phyloP scores from a whole-genome alignment of 2,113 vertebrate genomes.

The Callipepla squamata region DNA sequence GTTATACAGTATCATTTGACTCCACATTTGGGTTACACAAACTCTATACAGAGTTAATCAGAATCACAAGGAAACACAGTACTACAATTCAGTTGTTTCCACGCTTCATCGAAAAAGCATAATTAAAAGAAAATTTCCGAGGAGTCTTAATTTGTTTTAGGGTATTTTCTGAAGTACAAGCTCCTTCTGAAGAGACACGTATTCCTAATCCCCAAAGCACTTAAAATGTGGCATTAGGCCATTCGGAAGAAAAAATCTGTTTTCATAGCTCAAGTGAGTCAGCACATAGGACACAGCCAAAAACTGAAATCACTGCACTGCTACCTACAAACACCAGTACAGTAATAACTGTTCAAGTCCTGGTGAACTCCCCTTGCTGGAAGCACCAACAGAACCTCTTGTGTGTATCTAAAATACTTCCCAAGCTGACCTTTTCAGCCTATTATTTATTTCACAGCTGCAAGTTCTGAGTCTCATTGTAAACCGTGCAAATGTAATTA shows the following conservation, averaged over 20 bases:
- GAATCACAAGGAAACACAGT: background rate
- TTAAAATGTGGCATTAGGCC: background rate
- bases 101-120: background rate
- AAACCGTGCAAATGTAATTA: background rate
- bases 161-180: background rate
- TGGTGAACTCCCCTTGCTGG: background rate
- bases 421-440: background rate
- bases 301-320: background rate
- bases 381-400: background rate
- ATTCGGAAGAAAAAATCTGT: background rate
- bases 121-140: background rate
- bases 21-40: background rate
- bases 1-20: background rate
- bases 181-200: background rate
- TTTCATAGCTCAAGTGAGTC: background rate
- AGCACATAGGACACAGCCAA: background rate
- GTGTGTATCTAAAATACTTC: background rate
- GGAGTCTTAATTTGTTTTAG: background rate
- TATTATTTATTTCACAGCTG: constrained; percentile 7
- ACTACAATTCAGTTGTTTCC: background rate
- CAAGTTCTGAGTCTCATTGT: background rate
- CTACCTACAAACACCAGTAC: background rate
- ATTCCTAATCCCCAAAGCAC: background rate
- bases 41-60: background rate
- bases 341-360: background rate